These are phyloP conservation scores for Conomelus anceps DNA, from an alignment of 2,888 invertebrate genomes.

Conservation along the genomic window DNA sequence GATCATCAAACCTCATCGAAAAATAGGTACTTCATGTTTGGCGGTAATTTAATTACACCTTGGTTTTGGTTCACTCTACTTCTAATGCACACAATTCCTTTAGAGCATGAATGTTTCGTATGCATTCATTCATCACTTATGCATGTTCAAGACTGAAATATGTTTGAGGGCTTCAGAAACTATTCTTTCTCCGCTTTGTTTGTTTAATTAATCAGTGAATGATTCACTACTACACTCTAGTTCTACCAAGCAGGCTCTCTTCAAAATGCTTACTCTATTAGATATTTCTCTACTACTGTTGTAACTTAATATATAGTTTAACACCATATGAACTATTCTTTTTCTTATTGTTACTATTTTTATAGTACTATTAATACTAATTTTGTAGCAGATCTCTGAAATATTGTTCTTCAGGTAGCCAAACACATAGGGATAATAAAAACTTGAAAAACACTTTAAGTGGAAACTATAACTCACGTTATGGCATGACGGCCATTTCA, in stretches of 20 bases:
- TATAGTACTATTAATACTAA: too few relatives aligned
- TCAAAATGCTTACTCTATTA: neutral
- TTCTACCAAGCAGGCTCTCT: neutral
- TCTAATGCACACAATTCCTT: neutral
- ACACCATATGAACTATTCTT: too few relatives aligned
- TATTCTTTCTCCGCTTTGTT: neutral
- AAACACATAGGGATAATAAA: too few relatives aligned
- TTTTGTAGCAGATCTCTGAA: too few relatives aligned
- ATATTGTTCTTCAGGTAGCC: too few relatives aligned
- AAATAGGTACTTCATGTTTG: conserved; percentile 23
- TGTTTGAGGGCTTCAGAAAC: too few relatives aligned
- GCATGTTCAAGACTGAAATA: neutral
- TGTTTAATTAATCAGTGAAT: too few relatives aligned
- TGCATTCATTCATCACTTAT: neutral
- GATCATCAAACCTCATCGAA: conserved; percentile 40
- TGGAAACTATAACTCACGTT: too few relatives aligned
- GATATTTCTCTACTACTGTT: neutral
- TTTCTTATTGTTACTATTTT: too few relatives aligned
- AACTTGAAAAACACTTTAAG: too few relatives aligned
- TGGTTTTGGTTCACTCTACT: neutral
- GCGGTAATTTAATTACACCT: neutral
- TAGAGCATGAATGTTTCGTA: neutral
- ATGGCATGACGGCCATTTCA: too few relatives aligned
- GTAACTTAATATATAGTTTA: neutral
- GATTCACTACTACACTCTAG: neutral